Percentiles rank a stretch among this genome's conserved stretches.
Conservation (phyloP, 1,140 invertebrate species). For the Euglossa dilemma region DNA sequence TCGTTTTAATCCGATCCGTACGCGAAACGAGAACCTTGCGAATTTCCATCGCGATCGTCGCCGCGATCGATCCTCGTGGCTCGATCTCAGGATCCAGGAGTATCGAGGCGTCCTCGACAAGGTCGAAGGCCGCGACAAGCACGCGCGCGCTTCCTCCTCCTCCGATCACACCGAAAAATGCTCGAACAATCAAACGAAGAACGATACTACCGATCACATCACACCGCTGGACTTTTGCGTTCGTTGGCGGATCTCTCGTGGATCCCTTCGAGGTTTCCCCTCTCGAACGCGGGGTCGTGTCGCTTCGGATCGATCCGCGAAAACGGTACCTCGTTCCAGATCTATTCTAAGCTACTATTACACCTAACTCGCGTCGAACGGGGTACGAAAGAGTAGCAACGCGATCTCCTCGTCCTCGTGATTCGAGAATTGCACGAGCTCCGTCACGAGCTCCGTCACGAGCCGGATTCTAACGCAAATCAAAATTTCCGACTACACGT, state of each 20-base stretch:
- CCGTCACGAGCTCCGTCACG: neutral
- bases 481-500: neutral
- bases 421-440: neutral
- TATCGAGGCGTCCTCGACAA: too few species aligned
- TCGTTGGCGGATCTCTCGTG: conserved; percentile 37
- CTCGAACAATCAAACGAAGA: conserved; percentile 75
- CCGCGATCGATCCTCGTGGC: neutral
- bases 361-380: neutral
- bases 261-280: conserved; percentile 25
- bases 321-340: neutral
- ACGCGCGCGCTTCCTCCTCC: too few species aligned
- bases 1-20: neutral
- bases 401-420: neutral
- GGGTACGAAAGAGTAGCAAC: neutral
- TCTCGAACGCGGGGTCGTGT: conserved; percentile 8
- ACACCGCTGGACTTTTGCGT: conserved; percentile 20
- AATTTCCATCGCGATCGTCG: neutral
- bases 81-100: too few species aligned
- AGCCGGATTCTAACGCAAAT: neutral
- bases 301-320: conserved; percentile 5
- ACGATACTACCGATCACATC: conserved; percentile 2
- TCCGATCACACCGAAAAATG: conserved; percentile 64
- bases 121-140: too few species aligned
- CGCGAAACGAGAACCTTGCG: neutral
- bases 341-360: conserved; percentile 15